These are phyloP conservation scores for Axis porcinus DNA, from an alignment of 2,113 vertebrate species.

Conservation along the genomic window DNA sequence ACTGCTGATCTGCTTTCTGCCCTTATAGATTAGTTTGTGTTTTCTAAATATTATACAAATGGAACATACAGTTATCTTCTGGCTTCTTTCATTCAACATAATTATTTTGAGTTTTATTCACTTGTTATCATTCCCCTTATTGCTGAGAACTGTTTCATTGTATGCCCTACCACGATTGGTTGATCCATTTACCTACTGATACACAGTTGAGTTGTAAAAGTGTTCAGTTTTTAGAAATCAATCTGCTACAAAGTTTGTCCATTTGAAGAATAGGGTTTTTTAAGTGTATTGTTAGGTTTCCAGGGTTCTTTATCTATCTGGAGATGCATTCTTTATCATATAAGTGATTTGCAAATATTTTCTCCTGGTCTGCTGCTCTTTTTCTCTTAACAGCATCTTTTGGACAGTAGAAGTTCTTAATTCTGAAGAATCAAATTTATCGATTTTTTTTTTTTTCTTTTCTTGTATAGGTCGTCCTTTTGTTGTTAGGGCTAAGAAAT, in stretches of 20 bases:
- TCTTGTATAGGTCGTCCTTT: background rate
- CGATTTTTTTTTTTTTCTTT: background rate
- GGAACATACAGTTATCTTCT: background rate
- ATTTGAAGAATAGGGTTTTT: background rate
- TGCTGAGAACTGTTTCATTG: background rate
- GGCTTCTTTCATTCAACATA: background rate
- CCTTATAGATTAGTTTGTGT: background rate
- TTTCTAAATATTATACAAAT: conserved; percentile 5
- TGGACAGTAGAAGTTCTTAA: conserved; percentile 1
- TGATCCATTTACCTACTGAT: background rate
- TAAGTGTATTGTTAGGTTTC: background rate
- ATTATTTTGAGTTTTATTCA: background rate
- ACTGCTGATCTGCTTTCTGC: background rate
- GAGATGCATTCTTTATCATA: background rate
- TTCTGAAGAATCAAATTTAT: background rate
- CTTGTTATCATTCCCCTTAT: background rate
- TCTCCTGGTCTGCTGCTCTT: background rate
- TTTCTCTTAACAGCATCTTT: background rate
- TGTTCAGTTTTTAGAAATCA: background rate
- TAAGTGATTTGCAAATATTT: background rate
- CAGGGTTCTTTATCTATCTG: background rate
- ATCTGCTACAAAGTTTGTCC: background rate
- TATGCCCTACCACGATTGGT: background rate
- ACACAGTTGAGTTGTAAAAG: background rate
- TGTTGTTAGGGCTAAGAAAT: background rate